A percentile compares a stretch with the other conserved stretches of the same genome.
Evolutionary conservation across 2,113 vertebrate genomes (phyloP).

Genomic region (rat (Rattus norvegicus)): GRCr8 NC_086022.1:14882001-14882500

Average conservation of each 20-base stretch:
- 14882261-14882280: background rate
- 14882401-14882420: slow-evolving; percentile 26
- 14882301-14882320: background rate
- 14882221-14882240: background rate
- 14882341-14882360: slow-evolving; percentile 39
- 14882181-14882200: background rate
- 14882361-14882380: background rate
- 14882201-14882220: background rate
- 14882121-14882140: background rate
- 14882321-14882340: background rate
- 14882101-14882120: slow-evolving; percentile 32
- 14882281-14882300: background rate
- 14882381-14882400: slow-evolving; percentile 45
- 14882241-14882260: background rate
- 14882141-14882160: slow-evolving; percentile 7
- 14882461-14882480: background rate
- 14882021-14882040: background rate
- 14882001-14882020: background rate
- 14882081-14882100: background rate
- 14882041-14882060: slow-evolving; percentile 8
- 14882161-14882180: background rate
- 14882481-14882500: slow-evolving; percentile 16
- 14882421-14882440: slow-evolving; percentile 14
- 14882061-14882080: background rate
- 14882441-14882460: background rate